Percentiles rank a stretch among this genome's conserved stretches.
Evolutionary conservation across 2,888 invertebrate species (phyloP).

Genomic region (Parapristionchus giblindavisi): DNA sequence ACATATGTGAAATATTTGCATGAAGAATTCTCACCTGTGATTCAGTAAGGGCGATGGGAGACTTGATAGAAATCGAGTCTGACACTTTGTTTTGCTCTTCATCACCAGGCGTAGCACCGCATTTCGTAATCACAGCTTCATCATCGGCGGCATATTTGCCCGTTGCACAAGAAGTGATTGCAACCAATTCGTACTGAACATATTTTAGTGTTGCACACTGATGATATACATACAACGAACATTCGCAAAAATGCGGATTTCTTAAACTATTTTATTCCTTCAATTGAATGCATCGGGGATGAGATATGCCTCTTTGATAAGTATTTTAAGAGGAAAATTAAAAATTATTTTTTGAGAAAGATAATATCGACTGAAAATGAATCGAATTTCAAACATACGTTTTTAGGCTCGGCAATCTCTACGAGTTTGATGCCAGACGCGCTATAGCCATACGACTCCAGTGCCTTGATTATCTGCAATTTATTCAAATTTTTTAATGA

Average conservation of each 20-base stretch:
- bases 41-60: conserved; percentile 6
- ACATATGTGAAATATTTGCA: background rate
- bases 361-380: too few relatives aligned
- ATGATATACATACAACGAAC: too few relatives aligned
- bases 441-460: conserved; percentile 15
- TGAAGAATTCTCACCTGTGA: background rate
- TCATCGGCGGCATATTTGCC: background rate
- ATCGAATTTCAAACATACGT: too few relatives aligned
- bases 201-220: too few relatives aligned
- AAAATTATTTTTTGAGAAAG: too few relatives aligned
- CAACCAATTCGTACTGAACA: too few relatives aligned
- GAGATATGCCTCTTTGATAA: too few relatives aligned
- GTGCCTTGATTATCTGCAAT: conserved; percentile 12
- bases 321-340: too few relatives aligned
- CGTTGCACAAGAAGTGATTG: background rate
- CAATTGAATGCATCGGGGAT: too few relatives aligned
- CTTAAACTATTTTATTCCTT: too few relatives aligned
- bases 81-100: background rate
- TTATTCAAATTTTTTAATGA: background rate
- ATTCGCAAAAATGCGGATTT: too few relatives aligned
- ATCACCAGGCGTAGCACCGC: background rate
- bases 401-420: background rate
- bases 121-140: background rate
- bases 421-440: background rate
- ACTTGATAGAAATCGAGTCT: background rate